Evolutionary conservation across 2,113 vertebrate genomes (phyloP).

Genomic region (Atractosteus spatula): DNA sequence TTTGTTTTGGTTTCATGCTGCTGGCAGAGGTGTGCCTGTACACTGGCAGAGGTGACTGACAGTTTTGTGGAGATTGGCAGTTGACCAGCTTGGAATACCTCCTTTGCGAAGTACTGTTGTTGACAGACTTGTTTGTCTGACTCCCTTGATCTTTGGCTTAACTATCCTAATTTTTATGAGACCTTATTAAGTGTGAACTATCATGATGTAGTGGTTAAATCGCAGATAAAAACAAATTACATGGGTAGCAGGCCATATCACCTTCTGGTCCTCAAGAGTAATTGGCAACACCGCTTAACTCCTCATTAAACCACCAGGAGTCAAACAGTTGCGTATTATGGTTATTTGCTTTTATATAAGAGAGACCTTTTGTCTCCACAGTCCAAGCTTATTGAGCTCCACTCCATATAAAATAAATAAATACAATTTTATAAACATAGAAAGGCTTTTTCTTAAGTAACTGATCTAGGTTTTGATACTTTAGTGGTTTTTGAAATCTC

Average conservation of each 20-base stretch:
- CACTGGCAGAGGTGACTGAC: neutral
- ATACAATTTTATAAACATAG: too few species aligned
- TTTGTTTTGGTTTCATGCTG: neutral
- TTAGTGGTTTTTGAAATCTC: too few species aligned
- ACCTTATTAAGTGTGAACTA: neutral
- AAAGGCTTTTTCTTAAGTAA: too few species aligned
- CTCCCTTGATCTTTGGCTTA: neutral
- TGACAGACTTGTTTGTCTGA: neutral
- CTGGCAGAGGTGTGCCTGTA: neutral
- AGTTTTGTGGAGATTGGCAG: neutral
- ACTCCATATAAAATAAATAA: neutral
- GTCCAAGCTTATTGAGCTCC: neutral
- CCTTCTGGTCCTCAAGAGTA: neutral
- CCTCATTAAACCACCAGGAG: neutral
- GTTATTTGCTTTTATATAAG: neutral
- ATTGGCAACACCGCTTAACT: neutral
- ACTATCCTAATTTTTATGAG: neutral
- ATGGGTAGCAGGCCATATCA: neutral
- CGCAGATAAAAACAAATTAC: neutral
- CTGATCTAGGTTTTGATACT: too few species aligned
- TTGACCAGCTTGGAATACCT: neutral
- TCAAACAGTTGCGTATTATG: neutral
- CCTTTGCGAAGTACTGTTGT: too few species aligned
- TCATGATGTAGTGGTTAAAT: neutral
- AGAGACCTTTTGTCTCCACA: neutral